Percentiles rank a stretch among this genome's conserved stretches.
Evolutionary conservation across 2,888 invertebrate genomes (phyloP).

Genomic region (Leptarthrus brevirostris): DNA sequence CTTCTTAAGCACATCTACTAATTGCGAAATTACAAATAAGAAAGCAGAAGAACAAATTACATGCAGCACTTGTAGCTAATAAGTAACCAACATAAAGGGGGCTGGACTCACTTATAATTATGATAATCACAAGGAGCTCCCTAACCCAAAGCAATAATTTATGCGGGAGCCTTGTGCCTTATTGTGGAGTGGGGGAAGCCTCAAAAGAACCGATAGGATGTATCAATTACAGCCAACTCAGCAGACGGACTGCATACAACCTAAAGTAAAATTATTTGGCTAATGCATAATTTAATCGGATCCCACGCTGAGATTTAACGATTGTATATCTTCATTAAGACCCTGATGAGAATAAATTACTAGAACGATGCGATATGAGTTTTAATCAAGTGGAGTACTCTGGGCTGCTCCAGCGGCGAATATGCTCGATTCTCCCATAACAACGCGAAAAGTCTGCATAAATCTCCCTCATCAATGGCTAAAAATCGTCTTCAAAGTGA

Average conservation of each 20-base stretch:
- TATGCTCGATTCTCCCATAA: not conserved
- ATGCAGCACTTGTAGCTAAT: conserved; percentile 11
- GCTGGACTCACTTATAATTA: conserved; percentile 29
- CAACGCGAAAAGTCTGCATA: not conserved
- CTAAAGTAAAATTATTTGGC: conserved; percentile 32
- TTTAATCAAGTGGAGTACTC: conserved; percentile 43
- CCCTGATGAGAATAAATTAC: conserved; percentile 48
- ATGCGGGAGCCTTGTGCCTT: conserved; percentile 8
- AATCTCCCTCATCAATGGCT: conserved; percentile 7
- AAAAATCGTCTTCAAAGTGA: conserved; percentile 21
- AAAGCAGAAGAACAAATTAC: not conserved
- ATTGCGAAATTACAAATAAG: not conserved
- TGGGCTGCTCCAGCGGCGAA: not conserved
- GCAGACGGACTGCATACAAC: conserved; percentile 26
- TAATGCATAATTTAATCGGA: conserved; percentile 46
- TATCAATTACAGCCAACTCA: conserved; percentile 41
- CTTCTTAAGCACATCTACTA: not conserved
- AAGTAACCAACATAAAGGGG: conserved; percentile 16
- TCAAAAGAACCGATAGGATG: conserved; percentile 42
- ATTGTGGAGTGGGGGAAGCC: not conserved
- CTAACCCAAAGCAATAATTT: conserved; percentile 22
- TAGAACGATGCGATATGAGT: conserved; percentile 40
- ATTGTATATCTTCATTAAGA: conserved; percentile 39
- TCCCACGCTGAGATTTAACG: conserved; percentile 33
- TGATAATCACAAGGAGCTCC: conserved; percentile 33